A percentile compares a stretch with the other conserved stretches of the same genome.
phyloP scores from a whole-genome alignment of 1,140 invertebrate genomes.

The Andricus grossulariae region DNA sequence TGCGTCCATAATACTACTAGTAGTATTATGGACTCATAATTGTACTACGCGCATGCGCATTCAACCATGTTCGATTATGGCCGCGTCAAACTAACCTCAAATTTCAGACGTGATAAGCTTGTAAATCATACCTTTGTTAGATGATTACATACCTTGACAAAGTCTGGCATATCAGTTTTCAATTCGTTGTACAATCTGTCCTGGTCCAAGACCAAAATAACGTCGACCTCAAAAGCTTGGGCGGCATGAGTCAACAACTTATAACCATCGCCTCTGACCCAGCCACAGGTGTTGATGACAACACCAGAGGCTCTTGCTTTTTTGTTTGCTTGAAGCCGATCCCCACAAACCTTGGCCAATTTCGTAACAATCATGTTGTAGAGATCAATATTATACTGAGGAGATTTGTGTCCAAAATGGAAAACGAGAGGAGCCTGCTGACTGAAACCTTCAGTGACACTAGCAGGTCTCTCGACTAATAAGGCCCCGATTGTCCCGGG shows the following conservation, averaged over 20 bases:
- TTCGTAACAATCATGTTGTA: constrained; percentile 91
- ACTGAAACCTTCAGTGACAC: constrained; percentile 94
- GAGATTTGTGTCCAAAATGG: constrained; percentile 93
- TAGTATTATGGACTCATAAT: too few relatives aligned
- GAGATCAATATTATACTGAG: constrained; percentile 86
- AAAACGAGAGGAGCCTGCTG: constrained; percentile 94
- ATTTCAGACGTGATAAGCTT: too few relatives aligned
- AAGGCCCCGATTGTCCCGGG: constrained; percentile 94
- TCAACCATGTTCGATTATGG: too few relatives aligned
- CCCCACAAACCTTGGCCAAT: constrained; percentile 90
- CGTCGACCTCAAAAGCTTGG: constrained; percentile 95
- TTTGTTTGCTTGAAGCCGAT: constrained; percentile 90
- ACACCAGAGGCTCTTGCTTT: constrained; percentile 94
- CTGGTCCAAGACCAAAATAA: constrained; percentile 97
- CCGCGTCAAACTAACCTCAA: too few relatives aligned
- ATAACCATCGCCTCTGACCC: constrained; percentile 94
- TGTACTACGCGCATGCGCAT: too few relatives aligned
- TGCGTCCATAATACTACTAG: too few relatives aligned
- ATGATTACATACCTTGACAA: constrained; percentile 87
- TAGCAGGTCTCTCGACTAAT: constrained; percentile 92
- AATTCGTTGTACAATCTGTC: constrained; percentile 97
- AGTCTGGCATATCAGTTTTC: constrained; percentile 92
- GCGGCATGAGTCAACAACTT: constrained; percentile 89
- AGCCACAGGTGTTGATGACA: constrained; percentile 98
- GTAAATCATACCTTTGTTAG: too few relatives aligned